Percentiles rank a stretch among this genome's conserved stretches.
Conservation (phyloP, 2,888 invertebrate species). For the Arrhopalites spinosus region DNA sequence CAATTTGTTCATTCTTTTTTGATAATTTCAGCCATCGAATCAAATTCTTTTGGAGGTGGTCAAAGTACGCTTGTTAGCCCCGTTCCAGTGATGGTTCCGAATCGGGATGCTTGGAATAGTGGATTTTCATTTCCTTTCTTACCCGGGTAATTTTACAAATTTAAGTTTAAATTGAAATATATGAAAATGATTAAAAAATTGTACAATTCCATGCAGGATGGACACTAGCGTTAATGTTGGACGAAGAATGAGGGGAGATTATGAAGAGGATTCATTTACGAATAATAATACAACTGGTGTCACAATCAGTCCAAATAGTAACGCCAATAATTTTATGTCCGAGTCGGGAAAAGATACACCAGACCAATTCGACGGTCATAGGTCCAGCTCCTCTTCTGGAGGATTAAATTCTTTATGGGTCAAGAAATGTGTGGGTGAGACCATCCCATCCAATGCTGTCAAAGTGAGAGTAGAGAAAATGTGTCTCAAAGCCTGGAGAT, state of each 20-base stretch:
- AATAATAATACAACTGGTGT: no score
- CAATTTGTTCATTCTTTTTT: no score
- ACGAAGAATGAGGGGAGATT: no score
- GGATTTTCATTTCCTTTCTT: constrained; percentile 23
- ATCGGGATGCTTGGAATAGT: constrained; percentile 15
- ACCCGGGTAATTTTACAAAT: no score
- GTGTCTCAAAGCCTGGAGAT: constrained; percentile 49
- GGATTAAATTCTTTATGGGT: constrained; percentile 43
- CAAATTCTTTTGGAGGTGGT: not conserved
- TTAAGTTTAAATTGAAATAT: no score
- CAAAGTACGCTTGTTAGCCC: not conserved
- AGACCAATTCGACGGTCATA: not conserved
- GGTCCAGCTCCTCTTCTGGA: no score
- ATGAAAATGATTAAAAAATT: no score
- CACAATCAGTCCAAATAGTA: not conserved
- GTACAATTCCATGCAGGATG: no score
- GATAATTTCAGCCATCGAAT: no score
- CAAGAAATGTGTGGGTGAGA: constrained; percentile 51
- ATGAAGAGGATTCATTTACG: no score
- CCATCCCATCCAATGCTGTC: constrained; percentile 51
- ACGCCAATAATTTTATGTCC: not conserved
- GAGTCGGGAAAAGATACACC: not conserved
- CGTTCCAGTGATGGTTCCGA: not conserved
- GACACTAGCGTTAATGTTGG: not conserved
- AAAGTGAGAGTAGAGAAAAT: constrained; percentile 52